Evolutionary conservation across 2,113 vertebrate species (phyloP), one percentile per base, ranked within the genome.

Genomic region (Charina bottae): DNA sequence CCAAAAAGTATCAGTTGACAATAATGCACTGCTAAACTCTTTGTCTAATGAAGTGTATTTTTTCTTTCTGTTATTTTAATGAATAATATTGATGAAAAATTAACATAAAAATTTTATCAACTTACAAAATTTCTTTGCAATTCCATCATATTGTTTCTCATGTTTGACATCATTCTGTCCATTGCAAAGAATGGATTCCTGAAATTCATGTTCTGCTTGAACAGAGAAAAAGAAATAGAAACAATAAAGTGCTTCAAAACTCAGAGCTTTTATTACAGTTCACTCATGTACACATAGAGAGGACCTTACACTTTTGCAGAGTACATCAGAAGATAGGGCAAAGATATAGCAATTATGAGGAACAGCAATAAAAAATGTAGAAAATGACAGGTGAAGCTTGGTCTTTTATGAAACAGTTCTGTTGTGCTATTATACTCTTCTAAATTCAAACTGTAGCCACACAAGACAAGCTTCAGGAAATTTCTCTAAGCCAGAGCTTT

Each of bases 91-190:
- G 17, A 2, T 58, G 54, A 28, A 33, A 68, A 54, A 11, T 28
- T 72, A 55, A 86, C 15, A 87, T 56, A 26, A 42, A 83, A 19
- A 15, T 19, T 37, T 55, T 19, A 55, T 13, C 5, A 91, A 98
- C 99, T 99, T 97, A 99, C 99, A 96, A 98, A 96, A 95, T 98
- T 98, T 91, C 96, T 97, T 58, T 98, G 98, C 97, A 98, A 97
- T 21, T 98, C 98, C 37, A 97, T 95, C 98, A 99, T 98, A 83
- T 94, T 97, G 96, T 97, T 98, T 93, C 97, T 97, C 98, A 99
- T 97, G 92, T 98, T 98, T 93, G 96, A 88, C 98, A 99, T 98
- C 98, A 98, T 97, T 96, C 93, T 98, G 96, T 99, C 98, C 95
- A 99, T 96, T 94, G 98, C 96, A 93, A 96, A 95, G 89, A 99